Conservation (phyloP, 2,888 invertebrate species). For the Pyrrhia umbra region DNA sequence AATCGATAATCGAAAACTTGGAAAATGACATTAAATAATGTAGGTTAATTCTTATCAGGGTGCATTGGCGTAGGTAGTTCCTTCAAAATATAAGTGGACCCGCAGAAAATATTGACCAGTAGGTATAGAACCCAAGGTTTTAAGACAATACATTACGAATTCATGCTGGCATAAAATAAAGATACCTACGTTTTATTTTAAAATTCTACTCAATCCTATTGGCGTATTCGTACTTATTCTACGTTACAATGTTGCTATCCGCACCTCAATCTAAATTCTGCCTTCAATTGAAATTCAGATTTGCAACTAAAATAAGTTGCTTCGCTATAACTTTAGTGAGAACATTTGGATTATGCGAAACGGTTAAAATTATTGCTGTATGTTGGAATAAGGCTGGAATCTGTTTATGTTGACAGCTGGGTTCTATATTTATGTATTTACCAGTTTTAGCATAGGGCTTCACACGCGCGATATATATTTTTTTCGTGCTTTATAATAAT, state of each 20-base stretch:
- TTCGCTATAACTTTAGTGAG: slow-evolving; percentile 8
- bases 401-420: slow-evolving; percentile 32
- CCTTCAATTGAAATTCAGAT: slow-evolving; percentile 38
- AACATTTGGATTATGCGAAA: slow-evolving; percentile 23
- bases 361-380: slow-evolving; percentile 28
- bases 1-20: no score
- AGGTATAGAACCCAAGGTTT: not conserved
- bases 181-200: slow-evolving; percentile 18
- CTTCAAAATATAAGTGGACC: no score
- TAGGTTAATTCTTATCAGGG: no score
- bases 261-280: slow-evolving; percentile 31
- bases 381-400: slow-evolving; percentile 23
- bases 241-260: slow-evolving; percentile 35
- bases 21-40: no score
- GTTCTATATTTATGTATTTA: slow-evolving; percentile 22
- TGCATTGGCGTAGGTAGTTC: no score
- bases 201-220: slow-evolving; percentile 8
- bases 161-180: slow-evolving; percentile 18
- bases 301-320: slow-evolving; percentile 24
- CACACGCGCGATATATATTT: slow-evolving; percentile 8
- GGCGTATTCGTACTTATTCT: slow-evolving; percentile 11
- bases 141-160: slow-evolving; percentile 27
- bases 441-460: slow-evolving; percentile 9
- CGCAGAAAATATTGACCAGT: no score
- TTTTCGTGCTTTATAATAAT: not conserved